These are phyloP conservation scores for Pangasius mekongensis DNA, from an alignment of 2,797 vertebrate species.

Conservation along the genomic window DNA sequence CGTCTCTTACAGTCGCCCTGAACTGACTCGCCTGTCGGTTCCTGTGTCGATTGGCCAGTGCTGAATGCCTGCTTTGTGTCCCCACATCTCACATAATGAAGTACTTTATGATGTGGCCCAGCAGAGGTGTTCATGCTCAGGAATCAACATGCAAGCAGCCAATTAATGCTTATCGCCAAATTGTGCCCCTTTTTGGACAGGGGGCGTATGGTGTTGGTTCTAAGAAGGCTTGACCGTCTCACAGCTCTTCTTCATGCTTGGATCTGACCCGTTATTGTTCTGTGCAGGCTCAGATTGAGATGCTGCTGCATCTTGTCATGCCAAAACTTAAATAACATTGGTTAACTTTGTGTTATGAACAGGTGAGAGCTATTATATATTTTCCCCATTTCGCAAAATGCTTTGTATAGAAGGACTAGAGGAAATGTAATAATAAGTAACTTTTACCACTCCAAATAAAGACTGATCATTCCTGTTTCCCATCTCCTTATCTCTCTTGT, in stretches of 20 bases:
- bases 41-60: constrained; percentile 71
- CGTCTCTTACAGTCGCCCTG: constrained; percentile 38
- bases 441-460: background rate
- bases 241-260: constrained; percentile 31
- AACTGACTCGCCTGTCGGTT: constrained; percentile 32
- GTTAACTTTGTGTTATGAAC: background rate
- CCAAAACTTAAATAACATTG: background rate
- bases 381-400: background rate
- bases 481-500: constrained; percentile 30
- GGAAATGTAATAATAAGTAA: background rate
- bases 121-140: constrained; percentile 62
- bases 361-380: background rate
- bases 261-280: constrained; percentile 34
- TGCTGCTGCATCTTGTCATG: constrained; percentile 9
- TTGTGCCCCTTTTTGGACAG: constrained; percentile 32
- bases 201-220: background rate
- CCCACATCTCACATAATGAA: constrained; percentile 75
- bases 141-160: constrained; percentile 55
- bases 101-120: constrained; percentile 64
- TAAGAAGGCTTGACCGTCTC: constrained; percentile 36
- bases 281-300: constrained; percentile 18
- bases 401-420: background rate
- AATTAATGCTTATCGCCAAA: constrained; percentile 38
- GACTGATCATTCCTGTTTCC: constrained; percentile 24
- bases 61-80: constrained; percentile 75